phyloP scores from a whole-genome alignment of 2,113 vertebrate genomes.

The Tachysurus vachellii region DNA sequence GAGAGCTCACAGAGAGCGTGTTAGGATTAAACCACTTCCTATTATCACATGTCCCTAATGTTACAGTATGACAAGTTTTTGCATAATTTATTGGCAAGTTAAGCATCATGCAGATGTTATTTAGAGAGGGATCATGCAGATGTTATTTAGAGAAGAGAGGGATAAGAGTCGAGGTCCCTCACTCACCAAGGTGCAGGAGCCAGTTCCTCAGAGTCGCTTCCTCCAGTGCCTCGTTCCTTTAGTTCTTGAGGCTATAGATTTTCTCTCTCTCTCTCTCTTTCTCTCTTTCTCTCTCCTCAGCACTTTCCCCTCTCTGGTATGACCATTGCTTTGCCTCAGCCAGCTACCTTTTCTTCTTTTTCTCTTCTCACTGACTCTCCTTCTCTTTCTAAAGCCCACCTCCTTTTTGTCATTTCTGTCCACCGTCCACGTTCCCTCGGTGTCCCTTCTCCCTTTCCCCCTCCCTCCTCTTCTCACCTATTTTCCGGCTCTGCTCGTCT shows the following conservation, averaged over 20 bases:
- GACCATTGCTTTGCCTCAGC: not conserved
- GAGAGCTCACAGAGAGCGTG: not conserved
- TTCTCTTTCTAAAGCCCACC: not conserved
- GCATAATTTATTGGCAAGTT: not conserved
- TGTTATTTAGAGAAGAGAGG: not conserved
- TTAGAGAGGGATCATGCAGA: not conserved
- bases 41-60: not conserved
- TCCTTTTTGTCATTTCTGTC: not conserved
- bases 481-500: not conserved
- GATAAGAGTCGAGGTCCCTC: not conserved
- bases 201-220: not conserved
- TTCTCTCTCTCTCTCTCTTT: not conserved
- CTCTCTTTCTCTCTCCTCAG: not conserved
- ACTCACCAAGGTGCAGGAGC: slow-evolving; percentile 33
- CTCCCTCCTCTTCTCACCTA: not conserved
- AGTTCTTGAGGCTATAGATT: not conserved
- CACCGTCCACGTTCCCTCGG: not conserved
- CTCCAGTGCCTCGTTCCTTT: not conserved
- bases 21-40: not conserved
- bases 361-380: slow-evolving; percentile 37
- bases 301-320: slow-evolving; percentile 5
- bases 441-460: not conserved
- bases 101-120: not conserved
- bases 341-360: slow-evolving; percentile 23
- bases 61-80: not conserved